Conservation (phyloP, 2,113 vertebrate species). For the Tragelaphus strepsiceros region DNA sequence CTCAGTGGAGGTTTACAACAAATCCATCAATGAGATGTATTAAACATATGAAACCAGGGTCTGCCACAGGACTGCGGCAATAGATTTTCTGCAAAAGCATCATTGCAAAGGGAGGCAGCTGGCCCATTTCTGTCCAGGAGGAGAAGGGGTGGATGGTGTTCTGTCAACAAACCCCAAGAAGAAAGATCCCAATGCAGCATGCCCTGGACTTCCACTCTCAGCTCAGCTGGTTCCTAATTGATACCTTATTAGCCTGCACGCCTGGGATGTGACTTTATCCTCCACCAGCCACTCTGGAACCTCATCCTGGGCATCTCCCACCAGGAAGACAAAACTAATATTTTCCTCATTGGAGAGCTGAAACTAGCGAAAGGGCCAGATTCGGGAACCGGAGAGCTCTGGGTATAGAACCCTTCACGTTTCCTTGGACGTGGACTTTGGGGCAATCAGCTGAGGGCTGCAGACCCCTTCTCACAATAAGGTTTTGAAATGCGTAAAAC, state of each 20-base stretch:
- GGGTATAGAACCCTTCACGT: rapidly evolving
- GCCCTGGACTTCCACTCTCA: neutral
- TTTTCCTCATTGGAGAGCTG: neutral
- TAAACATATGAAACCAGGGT: neutral
- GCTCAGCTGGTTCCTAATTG: conserved; percentile 20
- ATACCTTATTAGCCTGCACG: conserved; percentile 21
- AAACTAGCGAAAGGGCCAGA: neutral
- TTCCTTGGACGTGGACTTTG: neutral
- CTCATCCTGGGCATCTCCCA: neutral
- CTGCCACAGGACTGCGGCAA: neutral
- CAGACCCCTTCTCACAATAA: neutral
- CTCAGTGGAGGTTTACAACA: neutral
- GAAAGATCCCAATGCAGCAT: neutral
- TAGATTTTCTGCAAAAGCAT: neutral
- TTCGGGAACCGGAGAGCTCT: too few species aligned
- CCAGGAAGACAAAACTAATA: neutral
- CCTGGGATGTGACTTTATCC: neutral
- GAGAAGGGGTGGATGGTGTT: neutral
- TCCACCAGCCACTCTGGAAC: neutral
- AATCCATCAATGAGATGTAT: neutral
- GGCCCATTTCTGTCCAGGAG: neutral
- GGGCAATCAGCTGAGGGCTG: neutral
- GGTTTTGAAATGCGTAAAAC: neutral
- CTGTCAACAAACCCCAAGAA: neutral
- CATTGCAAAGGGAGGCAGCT: neutral